Base-by-base conservation (phyloP, 2,113 vertebrate genomes). In the Ctenodactylus gundi region DNA sequence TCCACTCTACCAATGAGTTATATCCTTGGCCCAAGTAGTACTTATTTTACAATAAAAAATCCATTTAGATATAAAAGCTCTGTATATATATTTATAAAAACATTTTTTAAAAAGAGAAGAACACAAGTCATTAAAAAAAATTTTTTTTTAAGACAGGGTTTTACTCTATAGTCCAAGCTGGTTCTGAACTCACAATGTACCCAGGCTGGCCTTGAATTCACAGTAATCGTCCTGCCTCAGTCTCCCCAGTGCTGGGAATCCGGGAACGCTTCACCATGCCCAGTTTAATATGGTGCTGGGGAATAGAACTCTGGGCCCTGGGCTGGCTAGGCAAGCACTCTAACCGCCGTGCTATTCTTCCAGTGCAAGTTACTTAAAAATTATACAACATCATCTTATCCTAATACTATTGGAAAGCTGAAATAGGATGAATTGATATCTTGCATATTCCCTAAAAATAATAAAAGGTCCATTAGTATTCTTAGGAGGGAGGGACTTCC, bases 361-460 rank as follows among this genome's bases (percentile, higher is more conserved):
- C n/a, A n/a, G n/a, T n/a, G n/a, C n/a, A n/a, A n/a, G 31, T 11
- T 53, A 17, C 27, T 87, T 57, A 4, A 31, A 73, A 58, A 34
- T 20, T 18, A n/a, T 64, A n/a, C n/a, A 73, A 34, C 57, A 91
- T 60, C 34, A n/a, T n/a, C n/a, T n/a, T 64, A 57, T 7, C 13
- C 20, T 46, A 65, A 65, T 15, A 44, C 29, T 76, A 31, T 68
- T 21, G 65, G 41, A 76, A 91, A 90, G 31, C 29, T 39, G 36
- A 96, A 95, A 90, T 31, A 80, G 21, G 55, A n/a, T 58, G 62
- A 21, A 41, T 15, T 77, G 65, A 41, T 62, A 55, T 75, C 91
- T 76, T 60, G 17, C 57, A 90, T 67, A 68, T 41, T 84, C 82
- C 76, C 73, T 44, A 39, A 85, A 94, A 94, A 77, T 39, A 88